phyloP scores from a whole-genome alignment of 2,797 vertebrate species.

The Gila robusta region DNA sequence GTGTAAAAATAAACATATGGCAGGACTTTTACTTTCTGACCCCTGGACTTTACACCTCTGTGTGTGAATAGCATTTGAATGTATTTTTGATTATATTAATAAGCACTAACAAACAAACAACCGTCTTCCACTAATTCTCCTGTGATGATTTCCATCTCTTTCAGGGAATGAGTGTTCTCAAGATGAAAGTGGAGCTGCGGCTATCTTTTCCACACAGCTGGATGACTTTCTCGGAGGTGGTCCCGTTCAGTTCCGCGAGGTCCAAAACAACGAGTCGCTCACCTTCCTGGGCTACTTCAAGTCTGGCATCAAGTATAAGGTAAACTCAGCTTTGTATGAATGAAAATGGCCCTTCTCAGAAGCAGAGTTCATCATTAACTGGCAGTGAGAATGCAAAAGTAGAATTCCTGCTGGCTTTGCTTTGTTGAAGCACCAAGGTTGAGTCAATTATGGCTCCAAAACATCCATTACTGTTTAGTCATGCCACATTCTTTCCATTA shows the following conservation, averaged over 20 bases:
- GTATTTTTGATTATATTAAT: neutral
- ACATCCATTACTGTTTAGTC: slow-evolving; percentile 34
- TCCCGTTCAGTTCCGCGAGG: slow-evolving; percentile 86
- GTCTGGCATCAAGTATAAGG: slow-evolving; percentile 90
- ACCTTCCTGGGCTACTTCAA: slow-evolving; percentile 90
- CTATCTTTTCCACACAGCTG: slow-evolving; percentile 90
- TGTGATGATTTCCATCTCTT: neutral
- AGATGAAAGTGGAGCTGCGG: slow-evolving; percentile 87
- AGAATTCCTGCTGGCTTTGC: neutral
- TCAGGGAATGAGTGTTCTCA: slow-evolving; percentile 85
- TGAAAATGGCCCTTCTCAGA: neutral
- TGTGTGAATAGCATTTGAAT: neutral
- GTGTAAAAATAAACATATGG: too few species aligned
- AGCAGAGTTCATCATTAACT: slow-evolving; percentile 23
- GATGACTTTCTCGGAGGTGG: slow-evolving; percentile 83
- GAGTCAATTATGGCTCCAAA: slow-evolving; percentile 16
- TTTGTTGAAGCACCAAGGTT: neutral
- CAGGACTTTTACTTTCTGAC: too few species aligned
- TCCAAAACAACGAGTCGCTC: slow-evolving; percentile 85
- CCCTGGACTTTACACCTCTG: too few species aligned
- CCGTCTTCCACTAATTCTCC: neutral
- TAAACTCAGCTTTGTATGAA: slow-evolving; percentile 42
- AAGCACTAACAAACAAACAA: neutral
- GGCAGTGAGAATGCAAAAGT: neutral
- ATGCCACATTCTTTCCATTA: slow-evolving; percentile 43